Conservation (phyloP, 2,113 vertebrate genomes). For the Pandion haliaetus region DNA sequence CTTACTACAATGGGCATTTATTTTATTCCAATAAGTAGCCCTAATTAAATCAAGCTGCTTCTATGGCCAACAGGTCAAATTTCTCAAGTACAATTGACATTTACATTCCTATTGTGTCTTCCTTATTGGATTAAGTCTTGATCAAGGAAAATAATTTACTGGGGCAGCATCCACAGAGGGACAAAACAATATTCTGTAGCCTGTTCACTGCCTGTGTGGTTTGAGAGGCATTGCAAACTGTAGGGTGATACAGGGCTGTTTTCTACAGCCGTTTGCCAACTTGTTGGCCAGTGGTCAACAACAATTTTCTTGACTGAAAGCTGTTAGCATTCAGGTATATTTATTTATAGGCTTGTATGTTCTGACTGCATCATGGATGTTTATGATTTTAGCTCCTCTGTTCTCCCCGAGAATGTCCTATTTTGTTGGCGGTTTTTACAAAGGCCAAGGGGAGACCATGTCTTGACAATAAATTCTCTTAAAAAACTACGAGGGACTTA, state of each 20-base stretch:
- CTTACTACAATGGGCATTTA: background rate
- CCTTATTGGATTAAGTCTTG: conserved; percentile 45
- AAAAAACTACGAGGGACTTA: background rate
- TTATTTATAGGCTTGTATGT: background rate
- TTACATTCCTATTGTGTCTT: conserved; percentile 51
- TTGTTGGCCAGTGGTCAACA: background rate
- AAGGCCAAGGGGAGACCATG: conserved; percentile 11
- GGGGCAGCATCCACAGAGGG: background rate
- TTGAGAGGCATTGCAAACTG: background rate
- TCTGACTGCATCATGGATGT: background rate
- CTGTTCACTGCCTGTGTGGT: background rate
- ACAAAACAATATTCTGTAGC: background rate
- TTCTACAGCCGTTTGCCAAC: background rate
- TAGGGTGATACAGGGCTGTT: background rate
- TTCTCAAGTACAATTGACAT: conserved; percentile 53
- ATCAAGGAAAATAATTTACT: conserved; percentile 40
- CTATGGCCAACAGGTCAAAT: conserved; percentile 32
- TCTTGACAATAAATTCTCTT: background rate
- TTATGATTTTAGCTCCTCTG: background rate
- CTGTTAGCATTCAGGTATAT: background rate
- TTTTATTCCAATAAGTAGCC: conserved; percentile 4
- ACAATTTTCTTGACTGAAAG: background rate
- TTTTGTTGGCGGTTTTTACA: background rate
- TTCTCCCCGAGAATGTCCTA: background rate
- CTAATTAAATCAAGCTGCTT: conserved; percentile 40